phyloP scores from a whole-genome alignment of 2,888 invertebrate genomes.

The Callyntrura sp. region DNA sequence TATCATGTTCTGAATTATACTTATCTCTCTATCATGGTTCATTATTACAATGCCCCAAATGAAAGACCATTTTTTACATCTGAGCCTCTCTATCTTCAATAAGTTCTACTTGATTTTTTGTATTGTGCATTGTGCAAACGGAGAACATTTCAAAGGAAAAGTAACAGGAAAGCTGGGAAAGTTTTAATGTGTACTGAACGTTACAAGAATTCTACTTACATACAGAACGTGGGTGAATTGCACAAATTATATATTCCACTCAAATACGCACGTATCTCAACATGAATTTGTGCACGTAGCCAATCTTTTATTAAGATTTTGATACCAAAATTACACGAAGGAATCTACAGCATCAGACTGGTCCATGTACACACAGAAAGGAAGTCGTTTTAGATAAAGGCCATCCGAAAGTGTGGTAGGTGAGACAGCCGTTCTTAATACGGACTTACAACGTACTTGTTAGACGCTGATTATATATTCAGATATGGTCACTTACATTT shows the following conservation, averaged over 20 bases:
- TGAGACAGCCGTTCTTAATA: constrained; percentile 21
- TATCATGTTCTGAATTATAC: constrained; percentile 47
- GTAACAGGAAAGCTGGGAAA: too few species aligned
- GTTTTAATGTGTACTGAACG: too few species aligned
- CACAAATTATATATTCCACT: too few species aligned
- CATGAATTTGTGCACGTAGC: background rate
- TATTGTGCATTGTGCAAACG: too few species aligned
- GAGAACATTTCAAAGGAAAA: too few species aligned
- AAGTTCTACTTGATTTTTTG: background rate
- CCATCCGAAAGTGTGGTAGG: constrained; percentile 68
- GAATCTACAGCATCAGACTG: too few species aligned
- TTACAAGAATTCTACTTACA: too few species aligned
- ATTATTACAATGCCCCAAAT: constrained; percentile 9
- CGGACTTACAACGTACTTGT: background rate
- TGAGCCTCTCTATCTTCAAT: background rate
- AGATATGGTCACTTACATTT: background rate
- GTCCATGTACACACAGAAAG: background rate
- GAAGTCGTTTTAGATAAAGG: constrained; percentile 74
- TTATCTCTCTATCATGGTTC: constrained; percentile 38
- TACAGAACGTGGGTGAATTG: too few species aligned
- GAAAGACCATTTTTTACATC: constrained; percentile 17
- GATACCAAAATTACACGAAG: too few species aligned
- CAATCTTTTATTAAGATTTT: too few species aligned
- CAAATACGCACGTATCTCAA: too few species aligned
- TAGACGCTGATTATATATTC: background rate